phyloP scores from a whole-genome alignment of 1,140 invertebrate genomes.

The Drosophila lowei region DNA sequence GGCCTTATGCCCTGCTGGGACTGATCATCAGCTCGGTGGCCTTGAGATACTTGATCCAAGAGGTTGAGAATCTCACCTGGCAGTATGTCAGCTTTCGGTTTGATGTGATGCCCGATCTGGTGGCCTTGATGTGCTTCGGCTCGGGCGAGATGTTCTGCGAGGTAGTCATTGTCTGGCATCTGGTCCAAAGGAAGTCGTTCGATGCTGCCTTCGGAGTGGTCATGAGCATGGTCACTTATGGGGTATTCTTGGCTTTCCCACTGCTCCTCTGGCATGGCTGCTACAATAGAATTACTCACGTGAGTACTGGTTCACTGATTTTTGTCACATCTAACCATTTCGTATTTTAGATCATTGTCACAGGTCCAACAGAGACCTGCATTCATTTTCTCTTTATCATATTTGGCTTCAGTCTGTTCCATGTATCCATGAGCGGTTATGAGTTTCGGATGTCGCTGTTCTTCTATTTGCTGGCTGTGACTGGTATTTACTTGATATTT shows the following conservation, averaged over 20 bases:
- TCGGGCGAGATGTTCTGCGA: slow-evolving; percentile 7
- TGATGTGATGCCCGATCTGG: slow-evolving; percentile 6
- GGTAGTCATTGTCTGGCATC: slow-evolving; percentile 7
- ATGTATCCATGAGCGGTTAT: slow-evolving; percentile 50
- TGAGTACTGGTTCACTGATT: neutral
- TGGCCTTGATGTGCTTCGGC: slow-evolving; percentile 24
- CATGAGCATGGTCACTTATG: slow-evolving; percentile 31
- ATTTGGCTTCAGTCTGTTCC: slow-evolving; percentile 12
- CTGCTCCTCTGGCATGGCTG: slow-evolving; percentile 21
- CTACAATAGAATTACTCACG: slow-evolving; percentile 14
- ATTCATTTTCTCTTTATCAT: slow-evolving; percentile 16
- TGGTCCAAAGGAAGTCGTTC: slow-evolving; percentile 1
- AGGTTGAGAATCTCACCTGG: slow-evolving; percentile 45
- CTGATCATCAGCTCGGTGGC: slow-evolving; percentile 15
- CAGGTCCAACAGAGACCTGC: slow-evolving; percentile 16
- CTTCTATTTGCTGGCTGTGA: slow-evolving; percentile 9
- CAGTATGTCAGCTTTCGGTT: slow-evolving; percentile 41
- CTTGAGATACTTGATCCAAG: neutral
- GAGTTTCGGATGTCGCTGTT: slow-evolving; percentile 53
- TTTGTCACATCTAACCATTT: neutral
- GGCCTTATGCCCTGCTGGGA: slow-evolving; percentile 10
- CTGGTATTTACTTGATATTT: neutral
- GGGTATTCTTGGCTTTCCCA: slow-evolving; percentile 28
- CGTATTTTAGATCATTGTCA: slow-evolving; percentile 23
- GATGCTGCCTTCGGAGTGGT: slow-evolving; percentile 38